phyloP scores from a whole-genome alignment of 2,888 invertebrate genomes.

The Dascillus cervinus region DNA sequence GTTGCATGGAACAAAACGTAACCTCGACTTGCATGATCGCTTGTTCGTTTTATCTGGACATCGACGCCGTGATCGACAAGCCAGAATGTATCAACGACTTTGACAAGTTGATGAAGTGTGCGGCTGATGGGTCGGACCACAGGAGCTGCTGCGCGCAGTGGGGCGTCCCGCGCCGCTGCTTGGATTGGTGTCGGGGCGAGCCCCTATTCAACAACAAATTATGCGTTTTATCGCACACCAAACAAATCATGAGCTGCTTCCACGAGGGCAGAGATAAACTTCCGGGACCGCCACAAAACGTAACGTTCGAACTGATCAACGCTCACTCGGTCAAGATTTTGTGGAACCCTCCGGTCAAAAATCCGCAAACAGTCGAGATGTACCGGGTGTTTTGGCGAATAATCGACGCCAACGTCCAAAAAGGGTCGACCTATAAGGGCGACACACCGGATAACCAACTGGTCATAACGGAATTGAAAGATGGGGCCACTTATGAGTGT shows the following conservation, averaged over 20 bases:
- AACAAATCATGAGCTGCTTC: constrained; percentile 72
- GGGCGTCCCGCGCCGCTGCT: constrained; percentile 71
- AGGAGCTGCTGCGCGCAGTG: constrained; percentile 73
- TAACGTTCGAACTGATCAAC: constrained; percentile 50
- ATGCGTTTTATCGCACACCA: constrained; percentile 67
- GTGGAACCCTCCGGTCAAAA: constrained; percentile 77
- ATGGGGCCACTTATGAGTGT: constrained; percentile 69
- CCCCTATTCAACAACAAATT: constrained; percentile 54
- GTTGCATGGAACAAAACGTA: constrained; percentile 75
- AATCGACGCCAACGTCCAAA: constrained; percentile 48
- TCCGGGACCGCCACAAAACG: constrained; percentile 72
- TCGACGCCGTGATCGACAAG: constrained; percentile 72
- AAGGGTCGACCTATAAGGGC: constrained; percentile 54
- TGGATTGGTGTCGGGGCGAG: constrained; percentile 80
- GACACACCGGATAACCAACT: constrained; percentile 68
- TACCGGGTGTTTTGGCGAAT: constrained; percentile 78
- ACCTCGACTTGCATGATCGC: constrained; percentile 72
- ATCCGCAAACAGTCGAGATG: constrained; percentile 73
- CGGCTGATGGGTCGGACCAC: constrained; percentile 76
- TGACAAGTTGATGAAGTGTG: constrained; percentile 79
- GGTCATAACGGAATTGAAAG: constrained; percentile 61
- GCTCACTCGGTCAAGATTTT: constrained; percentile 51
- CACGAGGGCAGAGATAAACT: constrained; percentile 68
- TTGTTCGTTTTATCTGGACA: constrained; percentile 75
- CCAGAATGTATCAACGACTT: constrained; percentile 77